These are phyloP conservation scores for Nymphalis io DNA, from an alignment of 1,140 invertebrate species.

Conservation along the genomic window DNA sequence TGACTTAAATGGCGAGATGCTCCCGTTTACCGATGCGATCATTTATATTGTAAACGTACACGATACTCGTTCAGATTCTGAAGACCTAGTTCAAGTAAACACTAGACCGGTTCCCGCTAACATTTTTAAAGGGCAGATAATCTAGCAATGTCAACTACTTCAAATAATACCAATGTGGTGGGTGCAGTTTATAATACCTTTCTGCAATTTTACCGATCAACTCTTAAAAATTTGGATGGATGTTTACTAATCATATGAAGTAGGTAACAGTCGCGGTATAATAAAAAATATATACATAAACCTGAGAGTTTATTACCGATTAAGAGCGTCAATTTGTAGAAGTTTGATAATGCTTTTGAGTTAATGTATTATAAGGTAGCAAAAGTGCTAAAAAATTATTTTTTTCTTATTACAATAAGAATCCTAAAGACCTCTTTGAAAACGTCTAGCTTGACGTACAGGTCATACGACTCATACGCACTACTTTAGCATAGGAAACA, in stretches of 20 bases:
- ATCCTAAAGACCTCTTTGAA: no score
- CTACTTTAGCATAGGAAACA: not conserved
- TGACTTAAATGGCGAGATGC: slow-evolving; percentile 58
- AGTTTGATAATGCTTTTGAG: no score
- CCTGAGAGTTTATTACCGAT: not conserved
- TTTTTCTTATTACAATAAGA: no score
- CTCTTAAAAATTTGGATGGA: no score
- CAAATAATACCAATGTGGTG: slow-evolving; percentile 35
- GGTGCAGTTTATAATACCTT: slow-evolving; percentile 17
- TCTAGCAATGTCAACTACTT: slow-evolving; percentile 39
- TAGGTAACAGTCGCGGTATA: not conserved
- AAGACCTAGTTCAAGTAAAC: slow-evolving; percentile 50
- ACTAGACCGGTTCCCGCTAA: slow-evolving; percentile 41
- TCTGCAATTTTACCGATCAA: not conserved
- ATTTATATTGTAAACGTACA: slow-evolving; percentile 46
- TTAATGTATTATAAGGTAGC: no score
- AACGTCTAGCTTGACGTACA: no score
- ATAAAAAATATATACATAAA: not conserved
- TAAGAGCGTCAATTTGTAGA: no score
- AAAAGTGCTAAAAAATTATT: no score
- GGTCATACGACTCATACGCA: no score
- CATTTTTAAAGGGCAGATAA: slow-evolving; percentile 47
- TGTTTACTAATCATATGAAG: not conserved
- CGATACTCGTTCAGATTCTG: slow-evolving; percentile 41
- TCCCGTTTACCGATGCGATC: slow-evolving; percentile 49